These are phyloP conservation scores for Cygnus atratus DNA, from an alignment of 2,113 vertebrate genomes.

Conservation along the genomic window DNA sequence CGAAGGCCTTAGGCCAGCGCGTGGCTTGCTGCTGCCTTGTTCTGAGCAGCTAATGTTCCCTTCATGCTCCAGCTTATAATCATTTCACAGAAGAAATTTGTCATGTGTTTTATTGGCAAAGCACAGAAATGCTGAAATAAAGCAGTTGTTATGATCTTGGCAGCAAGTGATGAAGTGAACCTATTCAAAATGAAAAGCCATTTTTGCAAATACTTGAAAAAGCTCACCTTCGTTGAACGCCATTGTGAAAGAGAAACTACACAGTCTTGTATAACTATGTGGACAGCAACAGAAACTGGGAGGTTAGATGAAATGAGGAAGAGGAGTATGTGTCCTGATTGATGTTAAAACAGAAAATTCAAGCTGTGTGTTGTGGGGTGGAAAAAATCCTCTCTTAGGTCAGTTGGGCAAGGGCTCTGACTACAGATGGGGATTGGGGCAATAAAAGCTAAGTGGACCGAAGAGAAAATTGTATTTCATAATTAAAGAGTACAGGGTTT, in stretches of 20 bases:
- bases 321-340: background rate
- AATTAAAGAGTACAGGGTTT: background rate
- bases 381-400: background rate
- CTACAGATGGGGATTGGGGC: background rate
- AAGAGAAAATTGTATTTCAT: background rate
- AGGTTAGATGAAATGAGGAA: background rate
- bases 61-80: background rate
- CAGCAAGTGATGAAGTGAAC: background rate
- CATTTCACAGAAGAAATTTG: background rate
- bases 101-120: fast-evolving
- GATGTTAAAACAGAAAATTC: background rate
- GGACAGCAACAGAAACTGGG: background rate
- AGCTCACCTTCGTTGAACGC: background rate
- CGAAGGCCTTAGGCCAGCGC: background rate
- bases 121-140: background rate
- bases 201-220: background rate
- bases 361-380: background rate
- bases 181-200: background rate
- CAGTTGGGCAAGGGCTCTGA: background rate
- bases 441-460: background rate
- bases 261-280: background rate
- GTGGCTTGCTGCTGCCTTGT: background rate
- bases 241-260: background rate
- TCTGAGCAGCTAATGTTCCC: background rate
- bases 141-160: background rate